Conservation (phyloP, 2,888 invertebrate genomes). For the Morpho deidamia region DNA sequence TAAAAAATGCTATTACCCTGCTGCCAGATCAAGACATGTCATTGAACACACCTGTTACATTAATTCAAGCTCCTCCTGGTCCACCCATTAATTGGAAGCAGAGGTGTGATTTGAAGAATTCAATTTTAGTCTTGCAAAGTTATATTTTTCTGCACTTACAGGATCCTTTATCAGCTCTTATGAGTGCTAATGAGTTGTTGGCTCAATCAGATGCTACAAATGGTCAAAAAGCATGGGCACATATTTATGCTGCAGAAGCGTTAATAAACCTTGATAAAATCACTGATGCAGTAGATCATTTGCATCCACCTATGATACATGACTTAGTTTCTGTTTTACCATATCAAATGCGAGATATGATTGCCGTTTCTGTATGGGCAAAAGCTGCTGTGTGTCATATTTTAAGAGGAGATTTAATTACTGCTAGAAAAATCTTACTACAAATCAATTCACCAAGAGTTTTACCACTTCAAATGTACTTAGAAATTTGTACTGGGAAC, state of each 20-base stretch:
- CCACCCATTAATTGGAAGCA: slow-evolving; percentile 80
- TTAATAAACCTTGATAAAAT: slow-evolving; percentile 89
- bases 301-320: slow-evolving; percentile 86
- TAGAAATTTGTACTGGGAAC: slow-evolving; percentile 76
- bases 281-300: slow-evolving; percentile 88
- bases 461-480: slow-evolving; percentile 74
- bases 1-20: slow-evolving; percentile 89
- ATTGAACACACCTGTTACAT: slow-evolving; percentile 42
- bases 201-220: slow-evolving; percentile 80
- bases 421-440: slow-evolving; percentile 65
- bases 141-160: slow-evolving; percentile 92
- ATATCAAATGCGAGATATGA: slow-evolving; percentile 63
- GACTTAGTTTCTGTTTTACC: slow-evolving; percentile 66
- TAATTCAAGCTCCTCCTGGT: slow-evolving; percentile 79
- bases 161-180: slow-evolving; percentile 88
- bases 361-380: slow-evolving; percentile 73
- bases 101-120: slow-evolving; percentile 79
- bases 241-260: slow-evolving; percentile 94
- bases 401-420: slow-evolving; percentile 62
- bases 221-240: slow-evolving; percentile 85
- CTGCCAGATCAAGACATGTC: slow-evolving; percentile 79
- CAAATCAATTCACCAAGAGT: slow-evolving; percentile 71
- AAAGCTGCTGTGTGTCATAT: slow-evolving; percentile 73
- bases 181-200: slow-evolving; percentile 86
- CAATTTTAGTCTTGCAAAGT: slow-evolving; percentile 87